Percentiles rank a stretch among this genome's conserved stretches.
Evolutionary conservation across 2,113 vertebrate species (phyloP).

Genomic region (Danionella cerebrum): DNA sequence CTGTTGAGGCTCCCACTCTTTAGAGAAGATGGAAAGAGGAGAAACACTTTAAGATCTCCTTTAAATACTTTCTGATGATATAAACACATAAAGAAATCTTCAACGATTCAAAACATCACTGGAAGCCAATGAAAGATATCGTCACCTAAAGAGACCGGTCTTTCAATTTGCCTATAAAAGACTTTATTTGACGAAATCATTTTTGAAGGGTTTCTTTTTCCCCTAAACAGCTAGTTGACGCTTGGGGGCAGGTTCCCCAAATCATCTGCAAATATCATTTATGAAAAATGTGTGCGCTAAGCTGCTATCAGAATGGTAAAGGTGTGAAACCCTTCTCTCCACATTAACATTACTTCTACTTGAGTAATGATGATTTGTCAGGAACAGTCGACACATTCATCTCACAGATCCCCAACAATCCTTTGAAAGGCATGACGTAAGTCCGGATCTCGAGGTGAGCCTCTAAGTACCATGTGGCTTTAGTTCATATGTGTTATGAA

Average conservation of each 20-base stretch:
- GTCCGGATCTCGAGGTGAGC: neutral
- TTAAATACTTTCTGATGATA: too few relatives aligned
- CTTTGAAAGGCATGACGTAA: neutral
- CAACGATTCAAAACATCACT: too few relatives aligned
- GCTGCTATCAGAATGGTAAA: constrained; percentile 1
- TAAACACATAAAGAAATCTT: too few relatives aligned
- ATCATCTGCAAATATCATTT: neutral
- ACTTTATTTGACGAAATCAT: too few relatives aligned
- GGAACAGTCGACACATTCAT: neutral
- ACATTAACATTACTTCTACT: neutral
- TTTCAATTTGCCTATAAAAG: too few relatives aligned
- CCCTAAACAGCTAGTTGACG: neutral
- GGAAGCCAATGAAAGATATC: too few relatives aligned
- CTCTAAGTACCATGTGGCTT: neutral
- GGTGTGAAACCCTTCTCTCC: constrained; percentile 15
- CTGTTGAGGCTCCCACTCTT: too few relatives aligned
- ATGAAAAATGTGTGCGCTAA: neutral
- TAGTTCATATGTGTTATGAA: neutral
- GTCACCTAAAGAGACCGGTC: too few relatives aligned
- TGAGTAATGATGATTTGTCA: neutral
- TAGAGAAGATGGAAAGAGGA: too few relatives aligned
- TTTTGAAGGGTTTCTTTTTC: too few relatives aligned
- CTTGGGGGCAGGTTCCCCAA: too few relatives aligned
- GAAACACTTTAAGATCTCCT: too few relatives aligned
- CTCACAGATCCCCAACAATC: neutral